Evolutionary conservation across 2,888 invertebrate genomes (phyloP), one percentile per base, ranked within the genome.

Genomic region (Drosophila neonasuta): DNA sequence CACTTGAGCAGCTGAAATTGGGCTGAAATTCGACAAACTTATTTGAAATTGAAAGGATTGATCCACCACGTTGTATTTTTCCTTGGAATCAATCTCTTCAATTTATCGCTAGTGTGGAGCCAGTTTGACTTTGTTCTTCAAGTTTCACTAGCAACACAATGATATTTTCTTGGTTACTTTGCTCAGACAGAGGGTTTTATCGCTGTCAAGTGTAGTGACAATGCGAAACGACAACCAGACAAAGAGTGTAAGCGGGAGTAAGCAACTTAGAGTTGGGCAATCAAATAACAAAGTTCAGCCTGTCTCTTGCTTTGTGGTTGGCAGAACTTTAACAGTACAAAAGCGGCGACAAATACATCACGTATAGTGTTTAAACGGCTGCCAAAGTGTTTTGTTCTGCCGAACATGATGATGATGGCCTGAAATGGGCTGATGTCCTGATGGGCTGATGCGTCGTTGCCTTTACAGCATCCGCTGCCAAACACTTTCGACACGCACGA

Each of bases 251-350:
- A 17, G 32, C 11, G 24, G 11, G 20, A 13, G 10, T n/a, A 17
- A 45, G 10, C 1, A 44, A 34, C 42, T 52, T 11, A 3, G 42
- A 34, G 32, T 45, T 29, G n/a, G 52, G 62, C 65, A 74, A 85
- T 85, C 68, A 82, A 85, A 82, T 68, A 74, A 68, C 46, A 70
- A 73, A 79, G 57, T 75, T 75, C 49, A 42, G 15, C n/a, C 11
- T 7, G n/a, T 10, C 17, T 29, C 56, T 56, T 62, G 49, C 34
- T 44, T 56, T 36, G 56, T 59, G 48, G 54, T 45, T 15, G 58
- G 17, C 24, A 36, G 24, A 67, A 61, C 81, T 74, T 78, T 49
- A 57, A 58, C 50, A 55, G 52, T 41, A 55, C 39, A 41, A 13
- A 13, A 13, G 39, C 45, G 66, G 54, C 64, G 78, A 68, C 79